A percentile compares a stretch with the other conserved stretches of the same genome.
Conservation (phyloP, 2,797 vertebrate genomes). For the Schizothorax lantsangensis region DNA sequence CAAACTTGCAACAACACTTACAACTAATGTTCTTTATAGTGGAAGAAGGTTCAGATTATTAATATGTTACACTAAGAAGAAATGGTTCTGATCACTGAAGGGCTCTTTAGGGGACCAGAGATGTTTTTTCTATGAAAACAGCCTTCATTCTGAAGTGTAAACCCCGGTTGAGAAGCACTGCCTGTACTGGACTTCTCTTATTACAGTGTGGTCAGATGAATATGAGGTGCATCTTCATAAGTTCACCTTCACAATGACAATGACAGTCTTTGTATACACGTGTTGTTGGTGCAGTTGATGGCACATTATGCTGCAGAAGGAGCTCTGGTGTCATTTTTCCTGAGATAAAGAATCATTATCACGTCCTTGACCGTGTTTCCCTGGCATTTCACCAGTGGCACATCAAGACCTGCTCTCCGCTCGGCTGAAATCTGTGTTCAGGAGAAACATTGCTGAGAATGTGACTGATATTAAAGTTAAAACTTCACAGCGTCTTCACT, state of each 20-base stretch:
- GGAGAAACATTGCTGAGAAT: not conserved
- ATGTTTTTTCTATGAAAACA: not conserved
- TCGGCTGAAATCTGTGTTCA: not conserved
- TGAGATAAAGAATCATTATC: slow-evolving; percentile 34
- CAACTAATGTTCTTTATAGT: not conserved
- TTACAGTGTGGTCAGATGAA: not conserved
- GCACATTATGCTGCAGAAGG: not conserved
- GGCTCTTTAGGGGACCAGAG: not conserved
- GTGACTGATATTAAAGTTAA: not conserved
- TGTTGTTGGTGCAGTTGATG: not conserved
- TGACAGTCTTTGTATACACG: not conserved
- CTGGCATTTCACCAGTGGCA: slow-evolving; percentile 4
- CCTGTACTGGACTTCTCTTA: not conserved
- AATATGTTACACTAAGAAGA: not conserved
- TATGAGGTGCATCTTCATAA: not conserved
- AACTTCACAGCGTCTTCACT: not conserved
- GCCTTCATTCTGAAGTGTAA: not conserved
- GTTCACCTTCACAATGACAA: slow-evolving; percentile 37
- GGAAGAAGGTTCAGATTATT: not conserved
- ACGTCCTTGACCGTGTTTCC: slow-evolving; percentile 25
- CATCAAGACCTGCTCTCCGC: not conserved
- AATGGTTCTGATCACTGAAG: not conserved
- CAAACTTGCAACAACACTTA: not conserved
- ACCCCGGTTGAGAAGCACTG: not conserved
- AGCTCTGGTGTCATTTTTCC: not conserved